Base-by-base conservation (phyloP, 92 coral and sea anemone genomes). In the Galaxea fascicularis region DNA sequence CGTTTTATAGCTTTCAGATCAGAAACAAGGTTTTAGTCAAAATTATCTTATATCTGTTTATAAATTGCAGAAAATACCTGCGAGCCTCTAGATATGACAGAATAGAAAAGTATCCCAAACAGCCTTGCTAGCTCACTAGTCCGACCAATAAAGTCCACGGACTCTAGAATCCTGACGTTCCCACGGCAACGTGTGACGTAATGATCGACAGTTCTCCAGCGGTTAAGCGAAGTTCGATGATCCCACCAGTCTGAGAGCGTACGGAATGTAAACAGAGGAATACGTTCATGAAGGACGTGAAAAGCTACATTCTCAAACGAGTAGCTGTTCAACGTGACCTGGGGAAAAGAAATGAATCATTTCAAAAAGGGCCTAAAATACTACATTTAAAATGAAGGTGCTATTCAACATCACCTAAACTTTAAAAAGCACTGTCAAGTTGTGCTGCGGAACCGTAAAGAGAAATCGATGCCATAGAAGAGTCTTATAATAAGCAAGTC, bases 41-140 rank as follows among this genome's bases (percentile, higher is more conserved):
- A 46, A 13, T 46, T 46, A n/a, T n/a, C n/a, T n/a, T n/a, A n/a
- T n/a, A n/a, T n/a, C n/a, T n/a, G n/a, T n/a, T n/a, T 6, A 35
- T 35, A 35, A 2, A 35, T 35, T 35, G 6, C 41, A 35, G 6
- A 6, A 78, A 85, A 51, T 68, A 97, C 99, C 99, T 97, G 99
- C 52, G 99, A 89, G 13, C 99, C 99, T 68, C 99, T 97, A 17
- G 98, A 94, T 62, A 97, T 91, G 59, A 97, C 99, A 27, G 92
- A 89, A 73, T 79, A 97, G 85, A 97, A 97, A 64, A 97, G 71
- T 83, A 97, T 97, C 90, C 99, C 99, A 94, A 91, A 97, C 12
- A 97, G 90, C 84, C 99, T 97, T 79, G 99, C 99, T 3, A 97
- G 89, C 90, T 97, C 99, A 87, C 99, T 97, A 10, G 99, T 97